Evolutionary conservation across 2,797 vertebrate species (phyloP).

Genomic region (Crypturellus tataupa): DNA sequence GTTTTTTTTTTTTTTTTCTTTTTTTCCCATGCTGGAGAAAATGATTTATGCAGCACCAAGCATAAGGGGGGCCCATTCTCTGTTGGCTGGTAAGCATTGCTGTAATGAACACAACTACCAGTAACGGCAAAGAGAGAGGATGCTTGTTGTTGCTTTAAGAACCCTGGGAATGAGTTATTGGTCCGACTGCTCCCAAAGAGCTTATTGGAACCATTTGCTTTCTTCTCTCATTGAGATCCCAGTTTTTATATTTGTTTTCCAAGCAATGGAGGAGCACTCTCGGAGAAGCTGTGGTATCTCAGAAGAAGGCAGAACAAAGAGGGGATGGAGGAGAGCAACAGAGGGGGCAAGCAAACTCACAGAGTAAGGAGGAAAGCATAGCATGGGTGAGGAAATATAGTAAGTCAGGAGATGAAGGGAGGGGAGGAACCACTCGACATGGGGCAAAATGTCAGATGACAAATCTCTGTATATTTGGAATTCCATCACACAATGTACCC

Average conservation of each 20-base stretch:
- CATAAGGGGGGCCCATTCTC: constrained; percentile 68
- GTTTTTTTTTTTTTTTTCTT: not conserved
- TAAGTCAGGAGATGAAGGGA: not conserved
- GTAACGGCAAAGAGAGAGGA: constrained; percentile 46
- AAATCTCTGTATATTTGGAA: not conserved
- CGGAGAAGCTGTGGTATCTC: not conserved
- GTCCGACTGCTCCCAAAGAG: constrained; percentile 36
- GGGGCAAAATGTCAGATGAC: not conserved
- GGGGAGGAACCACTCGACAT: not conserved
- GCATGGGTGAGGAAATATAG: constrained; percentile 34
- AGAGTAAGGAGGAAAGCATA: constrained; percentile 4
- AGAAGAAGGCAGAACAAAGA: not conserved
- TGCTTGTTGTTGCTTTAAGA: constrained; percentile 56
- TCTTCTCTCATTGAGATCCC: not conserved
- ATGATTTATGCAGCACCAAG: constrained; percentile 72
- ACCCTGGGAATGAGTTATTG: constrained; percentile 34
- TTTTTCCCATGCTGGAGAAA: constrained; percentile 62
- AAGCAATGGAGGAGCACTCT: not conserved
- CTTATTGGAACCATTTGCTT: not conserved
- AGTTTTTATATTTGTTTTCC: constrained; percentile 13
- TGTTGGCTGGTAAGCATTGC: constrained; percentile 51
- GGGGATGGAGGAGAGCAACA: not conserved
- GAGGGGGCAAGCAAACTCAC: not conserved
- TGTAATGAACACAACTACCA: constrained; percentile 40
- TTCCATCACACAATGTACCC: not conserved